Base-by-base conservation (phyloP, 2,113 vertebrate species). In the Xenus cinereus region DNA sequence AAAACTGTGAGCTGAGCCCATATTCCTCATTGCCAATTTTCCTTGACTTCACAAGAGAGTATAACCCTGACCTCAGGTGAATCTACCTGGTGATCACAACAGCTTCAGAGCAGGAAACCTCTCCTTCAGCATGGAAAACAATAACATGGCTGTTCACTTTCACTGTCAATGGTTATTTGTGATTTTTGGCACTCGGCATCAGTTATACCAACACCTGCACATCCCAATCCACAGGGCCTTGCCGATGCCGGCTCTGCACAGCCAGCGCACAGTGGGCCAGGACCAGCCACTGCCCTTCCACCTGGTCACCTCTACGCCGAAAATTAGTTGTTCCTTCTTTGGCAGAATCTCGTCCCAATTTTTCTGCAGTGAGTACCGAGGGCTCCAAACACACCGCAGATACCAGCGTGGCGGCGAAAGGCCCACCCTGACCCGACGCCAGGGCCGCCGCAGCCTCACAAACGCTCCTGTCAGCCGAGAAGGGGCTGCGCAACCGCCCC, bases 171-270 rank as follows among this genome's bases (percentile, higher is more conserved):
- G 20, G 21, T 3, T 22, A 32, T 6, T 39, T 4, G 13, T 7
- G 37, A 53, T 19, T 71, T 48, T 2, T 26, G 14, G 18, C 39
- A 15, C 43, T 6, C 3, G 2, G 9, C 2, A 0, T 30, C 19
- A 5, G 14, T 24, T 32, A 15, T 0, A 12, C 7, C 57, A 41
- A 14, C 3, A 37, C 4, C 12, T 1, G 20, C 5, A 2, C 74
- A 14, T 7, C 41, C 1, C 82, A 5, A 1, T 0, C 7, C 0
- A n/a, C 26, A 18, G 35, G 57, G 73, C 37, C 73, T 2, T 0
- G 26, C 66, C 3, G 6, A 10, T 0, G 17, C 63, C 0, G 35
- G 26, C 64, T 27, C 56, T 37, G 35, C 78, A 7, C 33, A 9
- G 37, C 20, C 57, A 12, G 14, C 8, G 24, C 0, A 35, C 2